Conservation (phyloP, 2,113 vertebrate genomes). For the Ameiurus melas region DNA sequence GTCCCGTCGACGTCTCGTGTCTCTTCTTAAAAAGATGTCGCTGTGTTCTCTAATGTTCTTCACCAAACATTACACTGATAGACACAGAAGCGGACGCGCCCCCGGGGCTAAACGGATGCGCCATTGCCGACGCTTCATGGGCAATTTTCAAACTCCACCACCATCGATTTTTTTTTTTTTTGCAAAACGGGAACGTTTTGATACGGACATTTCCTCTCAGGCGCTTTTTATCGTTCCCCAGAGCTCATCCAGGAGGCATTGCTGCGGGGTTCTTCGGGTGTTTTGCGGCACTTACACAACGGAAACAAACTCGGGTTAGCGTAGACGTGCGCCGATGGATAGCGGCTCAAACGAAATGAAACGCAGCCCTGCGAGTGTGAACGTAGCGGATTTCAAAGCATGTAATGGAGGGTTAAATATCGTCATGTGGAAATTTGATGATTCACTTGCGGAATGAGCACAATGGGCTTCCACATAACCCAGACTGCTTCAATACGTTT, state of each 20-base stretch:
- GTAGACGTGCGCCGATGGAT: neutral
- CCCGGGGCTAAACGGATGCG: conserved; percentile 46
- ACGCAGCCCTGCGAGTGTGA: neutral
- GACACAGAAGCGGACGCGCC: conserved; percentile 37
- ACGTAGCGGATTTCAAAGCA: neutral
- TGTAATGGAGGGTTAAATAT: conserved; percentile 23
- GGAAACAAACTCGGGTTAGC: neutral
- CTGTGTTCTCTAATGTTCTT: conserved; percentile 55
- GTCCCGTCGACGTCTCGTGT: neutral
- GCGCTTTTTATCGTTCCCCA: conserved; percentile 44
- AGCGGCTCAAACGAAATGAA: neutral
- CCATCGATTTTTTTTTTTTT: conserved; percentile 44
- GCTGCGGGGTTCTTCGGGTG: neutral
- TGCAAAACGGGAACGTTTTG: conserved; percentile 41
- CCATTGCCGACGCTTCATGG: conserved; percentile 38
- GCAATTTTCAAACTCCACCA: conserved; percentile 49
- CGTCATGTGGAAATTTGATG: conserved; percentile 2
- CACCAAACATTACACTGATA: conserved; percentile 57
- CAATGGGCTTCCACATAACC: conserved; percentile 1
- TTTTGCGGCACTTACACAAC: neutral
- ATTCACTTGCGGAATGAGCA: neutral
- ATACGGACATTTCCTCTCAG: conserved; percentile 21
- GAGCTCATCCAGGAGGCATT: conserved; percentile 51
- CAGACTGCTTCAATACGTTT: neutral
- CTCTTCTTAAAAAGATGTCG: conserved; percentile 37